Percentiles rank a stretch among this genome's conserved stretches.
Evolutionary conservation across 2,888 invertebrate species (phyloP).

Genomic region (Rotaria socialis): DNA sequence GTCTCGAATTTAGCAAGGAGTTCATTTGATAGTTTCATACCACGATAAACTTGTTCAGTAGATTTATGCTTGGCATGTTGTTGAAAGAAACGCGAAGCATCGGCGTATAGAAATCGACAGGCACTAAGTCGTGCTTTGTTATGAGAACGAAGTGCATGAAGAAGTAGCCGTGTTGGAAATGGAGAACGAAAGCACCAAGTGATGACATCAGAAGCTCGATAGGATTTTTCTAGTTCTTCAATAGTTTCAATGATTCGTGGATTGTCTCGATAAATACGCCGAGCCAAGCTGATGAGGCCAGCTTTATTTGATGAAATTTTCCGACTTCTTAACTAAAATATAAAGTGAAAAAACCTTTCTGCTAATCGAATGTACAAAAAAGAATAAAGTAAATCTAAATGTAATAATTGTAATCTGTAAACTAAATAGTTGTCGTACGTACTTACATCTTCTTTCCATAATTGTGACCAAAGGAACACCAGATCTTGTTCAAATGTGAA

Average conservation of each 20-base stretch:
- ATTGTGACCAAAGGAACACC: not conserved
- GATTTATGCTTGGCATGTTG: not conserved
- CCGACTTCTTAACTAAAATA: not conserved
- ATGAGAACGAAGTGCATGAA: conserved; percentile 2
- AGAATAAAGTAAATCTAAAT: too few species aligned
- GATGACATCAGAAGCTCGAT: not conserved
- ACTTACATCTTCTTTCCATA: not conserved
- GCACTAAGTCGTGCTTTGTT: not conserved
- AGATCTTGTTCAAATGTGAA: not conserved
- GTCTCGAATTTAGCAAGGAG: not conserved
- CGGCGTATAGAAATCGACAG: not conserved
- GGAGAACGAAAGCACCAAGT: conserved; percentile 16
- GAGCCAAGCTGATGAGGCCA: not conserved
- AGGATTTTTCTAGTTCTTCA: not conserved
- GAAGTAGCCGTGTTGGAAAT: not conserved
- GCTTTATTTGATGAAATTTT: not conserved
- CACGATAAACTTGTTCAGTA: not conserved
- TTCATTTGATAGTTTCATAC: not conserved
- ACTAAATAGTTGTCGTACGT: too few species aligned
- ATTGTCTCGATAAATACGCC: not conserved
- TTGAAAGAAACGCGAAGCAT: not conserved
- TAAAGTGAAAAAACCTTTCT: not conserved
- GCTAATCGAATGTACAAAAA: too few species aligned
- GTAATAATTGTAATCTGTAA: too few species aligned
- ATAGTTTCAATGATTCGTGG: not conserved